Conservation (phyloP, 2,888 invertebrate genomes). For the Galerucella nymphaeae region DNA sequence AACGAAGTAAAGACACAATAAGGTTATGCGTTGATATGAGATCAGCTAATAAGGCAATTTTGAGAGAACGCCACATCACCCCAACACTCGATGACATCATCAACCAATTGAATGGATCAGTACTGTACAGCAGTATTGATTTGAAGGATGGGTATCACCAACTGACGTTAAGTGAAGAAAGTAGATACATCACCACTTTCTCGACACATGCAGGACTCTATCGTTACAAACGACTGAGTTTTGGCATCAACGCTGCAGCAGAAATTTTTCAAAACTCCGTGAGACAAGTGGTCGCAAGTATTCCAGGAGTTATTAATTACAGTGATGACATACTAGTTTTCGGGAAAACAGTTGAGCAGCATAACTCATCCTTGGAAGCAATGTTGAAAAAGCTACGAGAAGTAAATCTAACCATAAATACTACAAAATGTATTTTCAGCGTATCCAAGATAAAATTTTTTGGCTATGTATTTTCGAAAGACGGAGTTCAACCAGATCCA, state of each 20-base stretch:
- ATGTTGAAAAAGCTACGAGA: too few species aligned
- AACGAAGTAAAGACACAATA: not conserved
- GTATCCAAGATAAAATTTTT: too few species aligned
- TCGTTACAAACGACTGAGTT: slow-evolving; percentile 57
- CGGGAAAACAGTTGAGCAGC: too few species aligned
- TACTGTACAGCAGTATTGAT: not conserved
- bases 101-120: not conserved
- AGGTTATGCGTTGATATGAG: not conserved
- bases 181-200: slow-evolving; percentile 42
- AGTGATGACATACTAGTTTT: too few species aligned
- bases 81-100: not conserved
- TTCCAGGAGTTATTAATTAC: too few species aligned
- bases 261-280: slow-evolving; percentile 46
- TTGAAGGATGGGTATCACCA: slow-evolving; percentile 51
- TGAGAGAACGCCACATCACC: not conserved
- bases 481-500: too few species aligned
- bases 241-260: slow-evolving; percentile 57
- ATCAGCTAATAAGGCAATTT: not conserved
- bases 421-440: too few species aligned
- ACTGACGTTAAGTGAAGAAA: slow-evolving; percentile 44
- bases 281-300: too few species aligned
- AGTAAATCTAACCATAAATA: too few species aligned
- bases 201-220: slow-evolving; percentile 46
- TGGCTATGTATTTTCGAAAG: too few species aligned
- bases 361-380: too few species aligned